phyloP scores from a whole-genome alignment of 1,140 invertebrate genomes.

The Helicoverpa zea region DNA sequence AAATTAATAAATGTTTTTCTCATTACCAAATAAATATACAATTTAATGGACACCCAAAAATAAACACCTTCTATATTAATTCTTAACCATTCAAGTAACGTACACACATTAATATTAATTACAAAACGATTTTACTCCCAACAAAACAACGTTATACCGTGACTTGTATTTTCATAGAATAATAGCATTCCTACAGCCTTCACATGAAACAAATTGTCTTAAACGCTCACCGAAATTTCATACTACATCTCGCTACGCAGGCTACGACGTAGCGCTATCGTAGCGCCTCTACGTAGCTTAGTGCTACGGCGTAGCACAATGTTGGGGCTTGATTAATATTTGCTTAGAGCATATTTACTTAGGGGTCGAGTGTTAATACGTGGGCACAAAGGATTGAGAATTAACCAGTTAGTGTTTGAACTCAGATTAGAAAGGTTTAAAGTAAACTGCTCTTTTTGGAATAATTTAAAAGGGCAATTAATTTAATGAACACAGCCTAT shows the following conservation, averaged over 20 bases:
- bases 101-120: conserved; percentile 18
- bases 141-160: conserved; percentile 9
- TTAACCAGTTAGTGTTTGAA: background rate
- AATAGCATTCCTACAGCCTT: background rate
- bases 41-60: no score
- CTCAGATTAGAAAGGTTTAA: conserved; percentile 2
- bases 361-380: background rate
- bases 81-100: background rate
- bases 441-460: background rate
- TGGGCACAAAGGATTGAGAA: conserved; percentile 11
- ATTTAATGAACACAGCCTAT: no score
- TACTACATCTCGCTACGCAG: conserved; percentile 1
- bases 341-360: conserved; percentile 26
- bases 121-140: background rate
- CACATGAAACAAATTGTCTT: background rate
- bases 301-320: conserved; percentile 9
- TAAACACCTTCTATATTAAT: no score
- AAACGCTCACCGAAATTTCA: background rate
- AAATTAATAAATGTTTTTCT: no score
- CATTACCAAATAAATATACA: no score
- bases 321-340: conserved; percentile 19
- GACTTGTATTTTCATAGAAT: conserved; percentile 10
- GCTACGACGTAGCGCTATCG: conserved; percentile 5
- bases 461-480: no score
- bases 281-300: background rate